These are phyloP conservation scores for Lasioglossum calceatum DNA, from an alignment of 2,888 invertebrate genomes.

Conservation along the genomic window DNA sequence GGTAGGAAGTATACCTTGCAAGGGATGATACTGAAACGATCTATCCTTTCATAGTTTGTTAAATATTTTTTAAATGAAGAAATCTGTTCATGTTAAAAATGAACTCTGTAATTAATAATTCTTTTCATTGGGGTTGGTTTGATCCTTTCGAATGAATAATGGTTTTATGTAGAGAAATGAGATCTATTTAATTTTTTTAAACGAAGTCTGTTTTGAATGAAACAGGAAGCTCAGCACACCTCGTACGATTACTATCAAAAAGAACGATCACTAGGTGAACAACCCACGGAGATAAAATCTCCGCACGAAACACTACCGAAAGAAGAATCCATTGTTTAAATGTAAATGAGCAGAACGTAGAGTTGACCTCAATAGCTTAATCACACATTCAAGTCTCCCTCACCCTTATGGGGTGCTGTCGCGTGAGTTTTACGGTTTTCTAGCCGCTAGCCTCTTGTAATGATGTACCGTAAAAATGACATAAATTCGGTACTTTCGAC, in stretches of 20 bases:
- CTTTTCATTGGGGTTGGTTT: not conserved
- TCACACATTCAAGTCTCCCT: slow-evolving; percentile 60
- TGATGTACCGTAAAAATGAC: slow-evolving; percentile 20
- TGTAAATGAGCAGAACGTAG: slow-evolving; percentile 57
- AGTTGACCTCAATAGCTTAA: slow-evolving; percentile 69
- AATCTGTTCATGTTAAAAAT: not conserved
- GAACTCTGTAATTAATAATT: not conserved
- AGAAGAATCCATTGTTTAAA: slow-evolving; percentile 60
- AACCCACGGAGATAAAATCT: slow-evolving; percentile 41
- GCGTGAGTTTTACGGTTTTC: not conserved
- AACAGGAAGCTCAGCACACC: not conserved
- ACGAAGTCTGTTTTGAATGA: not conserved
- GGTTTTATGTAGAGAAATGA: no score
- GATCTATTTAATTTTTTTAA: not conserved
- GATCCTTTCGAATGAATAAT: not conserved
- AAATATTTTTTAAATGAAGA: not conserved
- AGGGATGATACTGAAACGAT: not conserved
- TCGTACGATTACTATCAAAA: slow-evolving; percentile 25
- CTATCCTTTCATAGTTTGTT: not conserved
- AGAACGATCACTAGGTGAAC: not conserved
- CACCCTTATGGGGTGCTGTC: slow-evolving; percentile 41
- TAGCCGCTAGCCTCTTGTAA: slow-evolving; percentile 40
- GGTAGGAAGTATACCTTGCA: not conserved
- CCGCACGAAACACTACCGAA: slow-evolving; percentile 29
- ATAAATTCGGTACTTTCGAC: not conserved